Base-by-base conservation (phyloP, 2,113 vertebrate species). In the Callipepla squamata region DNA sequence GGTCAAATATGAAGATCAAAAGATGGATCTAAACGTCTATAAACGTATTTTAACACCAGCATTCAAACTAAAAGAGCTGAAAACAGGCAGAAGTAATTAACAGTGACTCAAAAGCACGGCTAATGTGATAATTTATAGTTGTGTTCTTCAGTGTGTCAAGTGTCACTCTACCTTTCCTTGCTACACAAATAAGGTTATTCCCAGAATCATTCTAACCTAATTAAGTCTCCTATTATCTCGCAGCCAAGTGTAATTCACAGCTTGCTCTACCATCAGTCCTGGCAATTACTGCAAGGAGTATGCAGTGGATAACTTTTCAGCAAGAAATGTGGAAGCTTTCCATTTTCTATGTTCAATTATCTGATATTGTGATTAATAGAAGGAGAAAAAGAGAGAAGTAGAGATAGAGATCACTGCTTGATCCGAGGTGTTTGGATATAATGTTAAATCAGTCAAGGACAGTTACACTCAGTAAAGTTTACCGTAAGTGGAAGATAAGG, bases 161-260 rank as follows among this genome's bases (percentile, higher is more conserved):
- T 53, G 40, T 61, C 59, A 74, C 68, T 92, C 69, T 91, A 89
- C 74, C 44, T 93, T 81, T 58, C 30, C 63, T 85, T 89, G 36
- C 84, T 76, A 26, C 70, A 89, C 45, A 89, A 88, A 84, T 81
- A 87, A 84, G 59, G 67, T 85, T 92, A 89, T 89, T 94, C 94
- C 84, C 75, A 85, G 50, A 89, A 92, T 57, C 0, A 0, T 72
- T 95, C 48, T 81, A 76, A 51, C 28, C 50, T 87, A 87, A 91
- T 87, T 92, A 91, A 89, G 74, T 76, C 28, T 81, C 55, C 23
- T 78, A 42, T 92, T 86, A 75, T 94, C 51, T 88, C 34, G 65
- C 70, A 87, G 47, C 50, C 59, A 89, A 77, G 32, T 32, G 81
- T 70, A 91, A 81, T 87, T 85, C 70, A 87, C 34, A 73, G 25